These are phyloP conservation scores for Leptopilina syphax DNA, from an alignment of 2,888 invertebrate species.

Conservation along the genomic window DNA sequence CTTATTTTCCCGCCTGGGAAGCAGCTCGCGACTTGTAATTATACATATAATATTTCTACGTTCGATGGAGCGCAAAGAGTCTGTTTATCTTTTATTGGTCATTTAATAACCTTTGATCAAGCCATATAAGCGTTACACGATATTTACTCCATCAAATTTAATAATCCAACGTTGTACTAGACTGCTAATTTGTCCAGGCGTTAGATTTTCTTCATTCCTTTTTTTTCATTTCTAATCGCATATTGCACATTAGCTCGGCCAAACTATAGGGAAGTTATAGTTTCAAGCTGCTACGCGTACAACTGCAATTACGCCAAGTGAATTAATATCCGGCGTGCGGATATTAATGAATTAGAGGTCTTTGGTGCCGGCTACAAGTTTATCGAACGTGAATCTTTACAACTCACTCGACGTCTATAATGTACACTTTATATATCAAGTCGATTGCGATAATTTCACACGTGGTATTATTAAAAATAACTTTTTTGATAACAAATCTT, in stretches of 20 bases:
- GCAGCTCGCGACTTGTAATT: background rate
- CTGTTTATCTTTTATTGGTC: constrained; percentile 56
- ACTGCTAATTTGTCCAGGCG: constrained; percentile 31
- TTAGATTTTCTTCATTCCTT: background rate
- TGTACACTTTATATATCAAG: constrained; percentile 21
- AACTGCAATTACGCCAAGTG: constrained; percentile 59
- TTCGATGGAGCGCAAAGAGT: constrained; percentile 49
- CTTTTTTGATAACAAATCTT: too few species aligned
- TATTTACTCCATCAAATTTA: constrained; percentile 47
- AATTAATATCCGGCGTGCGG: constrained; percentile 59
- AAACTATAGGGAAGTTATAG: constrained; percentile 12
- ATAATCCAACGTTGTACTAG: constrained; percentile 46
- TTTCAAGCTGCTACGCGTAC: constrained; percentile 42
- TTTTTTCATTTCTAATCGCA: constrained; percentile 18
- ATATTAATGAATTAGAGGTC: constrained; percentile 63
- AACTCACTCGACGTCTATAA: constrained; percentile 44
- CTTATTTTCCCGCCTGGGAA: too few species aligned
- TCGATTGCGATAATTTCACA: constrained; percentile 36
- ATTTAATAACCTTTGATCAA: constrained; percentile 47
- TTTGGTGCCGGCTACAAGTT: constrained; percentile 52
- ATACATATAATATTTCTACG: background rate
- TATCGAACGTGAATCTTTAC: constrained; percentile 57
- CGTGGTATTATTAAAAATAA: too few species aligned
- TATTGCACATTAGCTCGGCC: background rate
- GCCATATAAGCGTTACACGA: constrained; percentile 41